Evolutionary conservation across 2,113 vertebrate genomes (phyloP), one percentile per base, ranked within the genome.

Genomic region (Myiopsitta monachus): DNA sequence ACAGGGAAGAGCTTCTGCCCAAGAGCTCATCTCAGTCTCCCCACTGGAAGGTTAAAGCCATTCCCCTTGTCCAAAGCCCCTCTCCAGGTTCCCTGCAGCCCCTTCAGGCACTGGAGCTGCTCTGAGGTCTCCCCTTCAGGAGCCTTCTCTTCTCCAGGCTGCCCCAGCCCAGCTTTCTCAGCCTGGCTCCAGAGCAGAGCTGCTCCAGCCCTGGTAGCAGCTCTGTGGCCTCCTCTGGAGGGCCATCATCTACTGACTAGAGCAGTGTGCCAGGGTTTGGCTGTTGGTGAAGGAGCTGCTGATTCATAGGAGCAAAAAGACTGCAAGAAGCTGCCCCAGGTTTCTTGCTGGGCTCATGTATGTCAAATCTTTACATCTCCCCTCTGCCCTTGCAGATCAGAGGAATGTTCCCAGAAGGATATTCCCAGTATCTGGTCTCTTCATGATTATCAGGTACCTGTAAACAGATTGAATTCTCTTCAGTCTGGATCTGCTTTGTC

Each of bases 401-500:
- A 14, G 10, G n/a, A 17, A 9, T 7, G 55, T n/a, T n/a, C 19
- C 47, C 4, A 0, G 46, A 24, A 44, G 57, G 43, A 11, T 15
- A 12, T 70, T 66, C 22, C 30, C 9, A 1, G 4, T 33, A 5
- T 27, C 24, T 1, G 0, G 55, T 52, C 51, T 66, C 38, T 46
- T 59, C 16, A 4, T 7, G 10, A n/a, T 33, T 61, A 21, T 18
- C 33, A 17, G 66, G 30, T 30, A 27, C 66, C 52, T 66, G 23
- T 38, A 68, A 31, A 26, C 39, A 30, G 33, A 10, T 16, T 30
- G 41, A 33, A 49, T 61, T 70, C 49, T 41, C 30, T 30, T 47
- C 13, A 7, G 30, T 24, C 14, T 67, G 66, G 28, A 49, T 24
- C 66, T 38, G 36, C 28, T 68, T 47, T 78, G 59, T 27, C 31